phyloP scores from a whole-genome alignment of 2,888 invertebrate genomes.

The Lepas anatifera region DNA sequence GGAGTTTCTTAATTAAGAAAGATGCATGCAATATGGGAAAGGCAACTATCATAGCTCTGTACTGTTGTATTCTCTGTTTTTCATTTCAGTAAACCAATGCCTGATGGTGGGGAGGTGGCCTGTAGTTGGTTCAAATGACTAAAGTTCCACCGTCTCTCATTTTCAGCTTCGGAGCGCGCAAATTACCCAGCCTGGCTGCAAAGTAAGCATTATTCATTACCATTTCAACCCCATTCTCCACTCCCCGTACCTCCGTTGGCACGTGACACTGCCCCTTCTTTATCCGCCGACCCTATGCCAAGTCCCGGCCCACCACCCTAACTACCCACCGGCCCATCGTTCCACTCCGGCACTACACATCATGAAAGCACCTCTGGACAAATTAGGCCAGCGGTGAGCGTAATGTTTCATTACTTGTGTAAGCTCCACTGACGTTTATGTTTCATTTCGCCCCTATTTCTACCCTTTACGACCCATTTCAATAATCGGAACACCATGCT shows the following conservation, averaged over 20 bases:
- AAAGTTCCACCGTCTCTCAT: background rate
- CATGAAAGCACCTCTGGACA: background rate
- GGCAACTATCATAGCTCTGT: too few species aligned
- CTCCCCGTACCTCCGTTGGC: too few species aligned
- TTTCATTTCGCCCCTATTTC: constrained; percentile 9
- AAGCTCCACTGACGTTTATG: constrained; percentile 3
- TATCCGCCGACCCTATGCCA: too few species aligned
- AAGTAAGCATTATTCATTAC: constrained; percentile 5
- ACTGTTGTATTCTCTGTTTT: too few species aligned
- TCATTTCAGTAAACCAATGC: too few species aligned
- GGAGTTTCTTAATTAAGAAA: too few species aligned
- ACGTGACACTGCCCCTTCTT: too few species aligned
- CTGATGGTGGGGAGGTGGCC: too few species aligned
- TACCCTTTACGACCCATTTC: constrained; percentile 12
- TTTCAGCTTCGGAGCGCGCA: background rate
- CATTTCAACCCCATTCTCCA: background rate
- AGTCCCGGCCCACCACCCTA: too few species aligned
- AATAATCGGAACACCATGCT: constrained; percentile 9
- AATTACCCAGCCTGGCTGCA: constrained; percentile 13
- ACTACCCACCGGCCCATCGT: too few species aligned
- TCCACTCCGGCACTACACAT: background rate
- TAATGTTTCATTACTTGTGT: constrained; percentile 4
- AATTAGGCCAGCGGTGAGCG: constrained; percentile 2
- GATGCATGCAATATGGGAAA: too few species aligned
- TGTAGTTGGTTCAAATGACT: background rate